Evolutionary conservation across 2,888 invertebrate genomes (phyloP).

Genomic region (Acronicta alni): DNA sequence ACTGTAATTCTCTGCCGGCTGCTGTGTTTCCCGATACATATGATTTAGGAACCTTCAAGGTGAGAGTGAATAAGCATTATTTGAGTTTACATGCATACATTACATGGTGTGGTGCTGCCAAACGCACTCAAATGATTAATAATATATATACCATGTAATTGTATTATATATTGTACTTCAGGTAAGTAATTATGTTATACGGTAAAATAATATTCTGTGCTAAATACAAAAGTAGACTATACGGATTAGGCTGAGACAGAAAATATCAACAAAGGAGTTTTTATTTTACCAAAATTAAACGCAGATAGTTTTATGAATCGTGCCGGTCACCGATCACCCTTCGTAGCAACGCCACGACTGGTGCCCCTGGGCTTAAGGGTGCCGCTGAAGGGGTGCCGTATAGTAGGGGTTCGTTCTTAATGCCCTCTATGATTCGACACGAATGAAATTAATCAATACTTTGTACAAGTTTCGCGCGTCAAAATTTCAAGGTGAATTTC

Average conservation of each 20-base stretch:
- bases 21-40: no score
- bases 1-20: no score
- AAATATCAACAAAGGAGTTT: constrained; percentile 13
- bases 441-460: constrained; percentile 51
- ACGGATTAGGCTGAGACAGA: constrained; percentile 16
- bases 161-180: no score
- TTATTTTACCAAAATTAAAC: constrained; percentile 27
- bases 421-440: constrained; percentile 46
- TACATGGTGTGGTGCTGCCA: no score
- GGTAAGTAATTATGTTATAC: no score
- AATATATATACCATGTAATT: no score
- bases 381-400: constrained; percentile 39
- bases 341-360: constrained; percentile 21
- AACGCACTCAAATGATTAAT: no score
- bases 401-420: constrained; percentile 42
- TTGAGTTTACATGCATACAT: no score
- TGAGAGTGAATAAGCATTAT: no score
- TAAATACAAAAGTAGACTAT: neutral
- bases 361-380: constrained; percentile 32
- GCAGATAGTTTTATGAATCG: constrained; percentile 35
- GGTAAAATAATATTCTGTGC: no score
- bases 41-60: no score
- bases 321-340: constrained; percentile 33
- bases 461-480: constrained; percentile 28
- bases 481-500: constrained; percentile 9